Conservation (phyloP, 2,888 invertebrate genomes). For the Biston betularia region DNA sequence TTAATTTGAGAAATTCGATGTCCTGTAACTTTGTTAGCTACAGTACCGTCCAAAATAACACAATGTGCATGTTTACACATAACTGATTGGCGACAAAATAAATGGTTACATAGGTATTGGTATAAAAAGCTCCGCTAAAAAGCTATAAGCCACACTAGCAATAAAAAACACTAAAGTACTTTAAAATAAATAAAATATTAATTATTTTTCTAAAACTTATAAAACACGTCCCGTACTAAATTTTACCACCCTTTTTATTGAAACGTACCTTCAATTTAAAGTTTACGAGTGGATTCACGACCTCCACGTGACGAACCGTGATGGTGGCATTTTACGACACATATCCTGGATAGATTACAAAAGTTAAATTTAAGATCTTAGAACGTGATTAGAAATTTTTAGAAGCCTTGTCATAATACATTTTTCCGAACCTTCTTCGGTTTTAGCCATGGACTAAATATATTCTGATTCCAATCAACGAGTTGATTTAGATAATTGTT, state of each 20-base stretch:
- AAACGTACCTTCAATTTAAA: slow-evolving; percentile 33
- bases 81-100: too few species aligned
- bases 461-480: too few species aligned
- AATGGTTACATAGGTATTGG: too few species aligned
- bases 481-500: too few species aligned
- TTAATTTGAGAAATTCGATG: too few species aligned
- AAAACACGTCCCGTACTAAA: slow-evolving; percentile 15
- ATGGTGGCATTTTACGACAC: slow-evolving; percentile 31
- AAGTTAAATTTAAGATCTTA: slow-evolving; percentile 19
- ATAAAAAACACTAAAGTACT: neutral
- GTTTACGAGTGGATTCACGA: slow-evolving; percentile 36
- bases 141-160: too few species aligned
- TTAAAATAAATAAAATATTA: neutral
- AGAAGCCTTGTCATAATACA: neutral
- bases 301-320: slow-evolving; percentile 30
- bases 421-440: too few species aligned
- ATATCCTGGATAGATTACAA: slow-evolving; percentile 28
- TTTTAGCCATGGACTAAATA: too few species aligned
- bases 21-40: too few species aligned
- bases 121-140: too few species aligned
- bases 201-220: neutral
- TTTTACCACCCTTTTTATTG: slow-evolving; percentile 27
- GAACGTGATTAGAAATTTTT: slow-evolving; percentile 4
- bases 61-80: too few species aligned
- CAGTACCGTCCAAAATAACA: too few species aligned